Conservation (phyloP, 2,797 vertebrate species). For the Coregonus ussuriensis region DNA sequence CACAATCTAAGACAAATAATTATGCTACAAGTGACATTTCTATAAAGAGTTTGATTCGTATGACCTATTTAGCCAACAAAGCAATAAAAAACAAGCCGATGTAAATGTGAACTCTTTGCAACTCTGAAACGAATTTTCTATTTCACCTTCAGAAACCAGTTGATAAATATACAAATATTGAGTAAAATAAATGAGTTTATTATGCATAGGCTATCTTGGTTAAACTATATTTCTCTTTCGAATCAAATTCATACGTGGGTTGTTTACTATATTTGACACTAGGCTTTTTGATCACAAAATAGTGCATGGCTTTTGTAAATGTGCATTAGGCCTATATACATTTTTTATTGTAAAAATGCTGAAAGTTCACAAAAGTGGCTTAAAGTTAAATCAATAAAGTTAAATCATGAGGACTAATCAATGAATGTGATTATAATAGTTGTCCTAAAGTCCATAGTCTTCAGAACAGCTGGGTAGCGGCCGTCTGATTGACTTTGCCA, state of each 20-base stretch:
- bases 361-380: background rate
- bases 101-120: background rate
- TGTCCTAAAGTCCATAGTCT: conserved; percentile 66
- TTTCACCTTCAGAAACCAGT: background rate
- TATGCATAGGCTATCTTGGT: no score
- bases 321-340: background rate
- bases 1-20: background rate
- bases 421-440: conserved; percentile 71
- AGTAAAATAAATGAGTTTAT: no score
- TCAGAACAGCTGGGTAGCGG: conserved; percentile 83
- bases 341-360: background rate
- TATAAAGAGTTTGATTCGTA: background rate
- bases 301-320: background rate
- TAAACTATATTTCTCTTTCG: background rate
- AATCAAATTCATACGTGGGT: background rate
- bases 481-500: conserved; percentile 87
- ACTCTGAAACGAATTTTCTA: background rate
- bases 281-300: background rate
- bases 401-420: conserved; percentile 49
- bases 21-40: background rate
- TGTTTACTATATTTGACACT: background rate
- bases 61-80: background rate
- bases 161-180: no score
- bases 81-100: background rate
- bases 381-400: conserved; percentile 60